Evolutionary conservation across 92 coral and sea anemone species (phyloP).

Genomic region (Pocillopora meandrina): DNA sequence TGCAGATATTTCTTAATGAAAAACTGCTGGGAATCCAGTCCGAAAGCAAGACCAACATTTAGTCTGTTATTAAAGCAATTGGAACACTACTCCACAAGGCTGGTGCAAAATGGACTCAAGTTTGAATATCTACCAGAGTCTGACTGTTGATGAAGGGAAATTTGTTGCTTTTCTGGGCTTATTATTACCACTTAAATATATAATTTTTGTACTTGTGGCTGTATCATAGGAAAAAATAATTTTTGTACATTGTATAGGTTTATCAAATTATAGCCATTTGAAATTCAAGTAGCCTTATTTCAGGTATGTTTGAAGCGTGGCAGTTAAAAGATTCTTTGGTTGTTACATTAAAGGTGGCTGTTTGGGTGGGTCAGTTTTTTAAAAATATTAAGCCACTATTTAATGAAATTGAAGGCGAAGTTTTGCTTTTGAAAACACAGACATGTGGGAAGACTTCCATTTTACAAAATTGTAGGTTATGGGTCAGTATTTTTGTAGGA

Average conservation of each 20-base stretch:
- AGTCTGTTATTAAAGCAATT: constrained; percentile 57
- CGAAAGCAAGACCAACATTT: constrained; percentile 74
- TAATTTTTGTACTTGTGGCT: constrained; percentile 25
- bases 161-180: too few species aligned
- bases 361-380: neutral
- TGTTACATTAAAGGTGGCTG: neutral
- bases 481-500: neutral
- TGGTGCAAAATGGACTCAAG: constrained; percentile 39
- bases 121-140: constrained; percentile 49
- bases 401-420: neutral
- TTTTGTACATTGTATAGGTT: constrained; percentile 40
- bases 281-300: constrained; percentile 1
- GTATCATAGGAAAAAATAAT: constrained; percentile 29
- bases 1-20: constrained; percentile 67
- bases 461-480: neutral
- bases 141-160: constrained; percentile 22
- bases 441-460: neutral
- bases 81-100: constrained; percentile 38
- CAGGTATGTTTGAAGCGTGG: neutral
- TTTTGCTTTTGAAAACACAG: neutral
- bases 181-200: neutral
- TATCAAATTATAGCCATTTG: constrained; percentile 6
- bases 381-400: neutral
- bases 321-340: neutral
- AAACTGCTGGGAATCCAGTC: constrained; percentile 60